phyloP scores from a whole-genome alignment of 1,140 invertebrate species.

The Apis florea region DNA sequence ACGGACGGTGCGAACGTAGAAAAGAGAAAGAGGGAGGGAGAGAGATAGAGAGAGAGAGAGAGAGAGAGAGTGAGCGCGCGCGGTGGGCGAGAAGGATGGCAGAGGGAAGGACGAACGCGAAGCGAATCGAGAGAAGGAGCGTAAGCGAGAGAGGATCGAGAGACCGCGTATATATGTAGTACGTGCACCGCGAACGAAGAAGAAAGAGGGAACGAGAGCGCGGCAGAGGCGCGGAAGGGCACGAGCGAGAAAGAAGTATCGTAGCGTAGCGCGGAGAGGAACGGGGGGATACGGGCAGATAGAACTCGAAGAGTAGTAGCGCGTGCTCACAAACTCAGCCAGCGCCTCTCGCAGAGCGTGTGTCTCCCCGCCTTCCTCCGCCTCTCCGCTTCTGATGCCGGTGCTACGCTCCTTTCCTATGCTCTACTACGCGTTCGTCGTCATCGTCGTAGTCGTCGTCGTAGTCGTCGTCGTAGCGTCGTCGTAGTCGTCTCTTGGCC shows the following conservation, averaged over 20 bases:
- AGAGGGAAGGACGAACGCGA: background rate
- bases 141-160: slow-evolving; percentile 42
- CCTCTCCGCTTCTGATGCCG: background rate
- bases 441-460: background rate
- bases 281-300: slow-evolving; percentile 56
- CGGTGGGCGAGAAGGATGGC: too few species aligned
- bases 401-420: slow-evolving; percentile 17
- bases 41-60: slow-evolving; percentile 13
- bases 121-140: slow-evolving; percentile 53
- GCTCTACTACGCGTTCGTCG: slow-evolving; percentile 36
- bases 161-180: background rate
- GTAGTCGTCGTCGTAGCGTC: slow-evolving; percentile 11
- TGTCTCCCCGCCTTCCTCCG: slow-evolving; percentile 28
- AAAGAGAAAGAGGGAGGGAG: slow-evolving; percentile 2
- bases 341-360: slow-evolving; percentile 57
- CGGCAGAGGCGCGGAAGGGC: background rate
- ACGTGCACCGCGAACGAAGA: background rate
- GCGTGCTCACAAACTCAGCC: slow-evolving; percentile 68
- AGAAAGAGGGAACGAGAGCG: background rate
- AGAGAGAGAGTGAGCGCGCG: too few species aligned
- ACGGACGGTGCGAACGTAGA: background rate
- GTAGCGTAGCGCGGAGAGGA: slow-evolving; percentile 9
- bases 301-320: slow-evolving; percentile 67
- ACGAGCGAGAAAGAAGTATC: slow-evolving; percentile 45
- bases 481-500: slow-evolving; percentile 30